Percentiles rank a stretch among this genome's conserved stretches.
phyloP scores from a whole-genome alignment of 2,888 invertebrate species.

The Argyresthia goedartella region DNA sequence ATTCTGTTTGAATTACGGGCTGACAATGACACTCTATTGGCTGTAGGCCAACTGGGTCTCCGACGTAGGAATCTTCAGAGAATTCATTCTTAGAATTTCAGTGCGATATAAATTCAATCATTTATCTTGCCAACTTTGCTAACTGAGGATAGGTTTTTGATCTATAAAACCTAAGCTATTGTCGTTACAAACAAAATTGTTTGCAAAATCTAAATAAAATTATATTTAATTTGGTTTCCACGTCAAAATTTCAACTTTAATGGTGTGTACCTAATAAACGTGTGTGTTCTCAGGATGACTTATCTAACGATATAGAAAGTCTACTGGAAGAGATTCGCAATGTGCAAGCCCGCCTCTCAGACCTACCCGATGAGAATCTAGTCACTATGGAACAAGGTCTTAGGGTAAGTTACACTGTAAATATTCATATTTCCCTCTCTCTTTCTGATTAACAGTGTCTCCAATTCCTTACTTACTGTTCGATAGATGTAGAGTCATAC shows the following conservation, averaged over 20 bases:
- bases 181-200: too few species aligned
- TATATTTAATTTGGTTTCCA: too few species aligned
- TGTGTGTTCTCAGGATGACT: constrained; percentile 72
- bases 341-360: constrained; percentile 76
- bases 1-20: not conserved
- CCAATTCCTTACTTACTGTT: constrained; percentile 1
- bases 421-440: constrained; percentile 1
- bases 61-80: too few species aligned
- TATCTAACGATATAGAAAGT: constrained; percentile 77
- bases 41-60: constrained; percentile 3
- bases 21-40: not conserved
- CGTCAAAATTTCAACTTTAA: not conserved
- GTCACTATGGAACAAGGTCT: constrained; percentile 79
- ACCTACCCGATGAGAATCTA: constrained; percentile 79
- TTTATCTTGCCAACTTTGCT: too few species aligned
- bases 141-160: too few species aligned
- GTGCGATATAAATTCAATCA: too few species aligned
- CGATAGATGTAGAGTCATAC: constrained; percentile 1
- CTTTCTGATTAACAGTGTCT: not conserved
- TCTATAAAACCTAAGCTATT: too few species aligned
- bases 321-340: constrained; percentile 76
- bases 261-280: constrained; percentile 38
- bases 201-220: too few species aligned
- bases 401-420: constrained; percentile 69
- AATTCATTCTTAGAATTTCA: too few species aligned